These are phyloP conservation scores for Eretmocerus hayati DNA, from an alignment of 2,888 invertebrate genomes.

Conservation along the genomic window DNA sequence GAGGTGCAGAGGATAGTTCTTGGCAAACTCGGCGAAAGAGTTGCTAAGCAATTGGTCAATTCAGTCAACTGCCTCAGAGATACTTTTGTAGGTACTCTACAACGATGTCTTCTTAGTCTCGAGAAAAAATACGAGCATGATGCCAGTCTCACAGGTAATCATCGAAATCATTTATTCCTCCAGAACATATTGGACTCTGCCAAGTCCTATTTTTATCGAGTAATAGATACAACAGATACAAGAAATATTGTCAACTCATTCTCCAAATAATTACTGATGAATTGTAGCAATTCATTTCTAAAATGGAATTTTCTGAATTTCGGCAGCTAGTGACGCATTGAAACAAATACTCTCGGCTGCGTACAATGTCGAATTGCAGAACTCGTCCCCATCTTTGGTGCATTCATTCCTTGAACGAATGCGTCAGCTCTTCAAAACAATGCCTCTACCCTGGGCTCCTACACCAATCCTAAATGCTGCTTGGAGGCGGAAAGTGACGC, in stretches of 20 bases:
- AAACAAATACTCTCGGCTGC: slow-evolving; percentile 69
- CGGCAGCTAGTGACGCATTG: slow-evolving; percentile 64
- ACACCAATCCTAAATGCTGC: slow-evolving; percentile 48
- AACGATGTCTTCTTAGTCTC: slow-evolving; percentile 64
- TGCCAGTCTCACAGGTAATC: slow-evolving; percentile 30
- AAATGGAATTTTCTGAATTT: no score
- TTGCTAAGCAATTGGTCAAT: slow-evolving; percentile 69
- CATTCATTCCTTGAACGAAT: slow-evolving; percentile 60
- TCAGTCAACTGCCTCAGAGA: slow-evolving; percentile 78
- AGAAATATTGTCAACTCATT: no score
- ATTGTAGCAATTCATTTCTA: no score
- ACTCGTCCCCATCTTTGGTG: slow-evolving; percentile 58
- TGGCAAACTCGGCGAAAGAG: slow-evolving; percentile 64
- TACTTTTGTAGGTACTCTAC: slow-evolving; percentile 75
- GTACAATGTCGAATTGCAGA: slow-evolving; percentile 66
- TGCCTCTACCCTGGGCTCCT: slow-evolving; percentile 57
- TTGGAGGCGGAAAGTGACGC: slow-evolving; percentile 68
- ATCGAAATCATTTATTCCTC: background rate
- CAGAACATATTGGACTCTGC: background rate
- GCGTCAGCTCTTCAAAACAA: slow-evolving; percentile 57
- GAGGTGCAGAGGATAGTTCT: slow-evolving; percentile 75
- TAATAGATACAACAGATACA: no score
- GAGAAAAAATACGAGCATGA: slow-evolving; percentile 55
- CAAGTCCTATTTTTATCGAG: no score
- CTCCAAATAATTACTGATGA: background rate